Evolutionary conservation across 2,888 invertebrate species (phyloP), one percentile per base, ranked within the genome.

Genomic region (Cephus sareptanus): DNA sequence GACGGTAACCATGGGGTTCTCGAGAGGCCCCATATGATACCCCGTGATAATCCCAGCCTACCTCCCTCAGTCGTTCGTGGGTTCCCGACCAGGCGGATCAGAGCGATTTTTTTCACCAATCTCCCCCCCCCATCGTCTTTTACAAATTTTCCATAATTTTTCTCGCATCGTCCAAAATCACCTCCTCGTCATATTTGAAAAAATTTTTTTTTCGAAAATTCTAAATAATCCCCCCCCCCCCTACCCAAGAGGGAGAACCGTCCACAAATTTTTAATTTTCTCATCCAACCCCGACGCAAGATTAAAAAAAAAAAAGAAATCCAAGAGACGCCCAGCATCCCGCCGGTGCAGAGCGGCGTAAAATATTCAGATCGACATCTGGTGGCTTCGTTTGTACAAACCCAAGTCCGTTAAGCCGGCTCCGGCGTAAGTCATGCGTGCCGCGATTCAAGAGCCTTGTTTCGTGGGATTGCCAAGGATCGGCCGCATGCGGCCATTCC

Each of bases 321-420:
- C 37, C 37, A 33, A 33, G 71, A 30, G 71, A 71, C n/a, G 71
- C 71, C 31, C 71, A 71, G 71, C 71, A 33, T 71, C 71, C 71
- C 71, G 12, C n/a, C 13, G 15, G 33, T 31, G 33, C 77, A 79
- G 74, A 76, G 76, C 77, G 56, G 71, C 76, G 79, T 85, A 87
- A 90, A 90, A 89, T 89, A 90, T 89, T 88, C 89, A 85, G 85
- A 87, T 89, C 89, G 87, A 90, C 90, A 90, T 90, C 90, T 90
- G 88, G 86, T 89, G 83, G 87, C 85, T 87, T 88, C 88, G 89
- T 88, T 89, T 89, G 88, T 87, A 84, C 88, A 87, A 90, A 89
- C 88, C 84, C 84, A 87, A 87, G 88, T 88, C 89, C 87, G 90
- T 90, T 90, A 89, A 91, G 89, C 90, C 90, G 89, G 89, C 89